Percentiles rank a stretch among this genome's conserved stretches.
Evolutionary conservation across 2,797 vertebrate genomes (phyloP).

Genomic region (Vultur gryphus): DNA sequence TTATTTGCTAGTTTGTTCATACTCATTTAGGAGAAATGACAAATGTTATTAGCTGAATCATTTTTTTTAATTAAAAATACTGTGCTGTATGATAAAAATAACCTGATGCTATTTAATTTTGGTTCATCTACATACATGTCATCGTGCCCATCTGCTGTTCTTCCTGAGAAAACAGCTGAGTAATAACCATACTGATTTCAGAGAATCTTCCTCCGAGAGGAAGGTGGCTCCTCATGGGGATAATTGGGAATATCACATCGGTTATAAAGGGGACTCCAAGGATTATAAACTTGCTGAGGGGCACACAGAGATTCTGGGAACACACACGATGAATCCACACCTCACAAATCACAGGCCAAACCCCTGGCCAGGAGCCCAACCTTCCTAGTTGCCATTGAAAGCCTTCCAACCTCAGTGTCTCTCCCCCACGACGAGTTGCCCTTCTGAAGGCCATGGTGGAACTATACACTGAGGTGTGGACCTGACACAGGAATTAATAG

Average conservation of each 20-base stretch:
- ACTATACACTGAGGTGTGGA: neutral
- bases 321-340: neutral
- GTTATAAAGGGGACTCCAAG: neutral
- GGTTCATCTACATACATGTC: neutral
- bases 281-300: neutral
- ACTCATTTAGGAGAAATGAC: neutral
- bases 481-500: neutral
- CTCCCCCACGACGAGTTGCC: neutral
- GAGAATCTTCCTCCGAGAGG: neutral
- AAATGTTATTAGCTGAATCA: neutral
- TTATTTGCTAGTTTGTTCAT: neutral
- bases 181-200: neutral
- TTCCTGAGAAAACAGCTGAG: neutral
- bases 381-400: neutral
- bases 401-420: neutral
- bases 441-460: neutral
- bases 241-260: accelerated
- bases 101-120: neutral
- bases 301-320: neutral
- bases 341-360: neutral
- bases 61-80: neutral
- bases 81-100: constrained; percentile 8
- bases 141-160: constrained; percentile 22
- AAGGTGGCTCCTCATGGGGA: neutral
- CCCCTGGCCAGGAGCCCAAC: neutral